phyloP scores from a whole-genome alignment of 1,140 invertebrate species.

The Tetramorium alpestre region DNA sequence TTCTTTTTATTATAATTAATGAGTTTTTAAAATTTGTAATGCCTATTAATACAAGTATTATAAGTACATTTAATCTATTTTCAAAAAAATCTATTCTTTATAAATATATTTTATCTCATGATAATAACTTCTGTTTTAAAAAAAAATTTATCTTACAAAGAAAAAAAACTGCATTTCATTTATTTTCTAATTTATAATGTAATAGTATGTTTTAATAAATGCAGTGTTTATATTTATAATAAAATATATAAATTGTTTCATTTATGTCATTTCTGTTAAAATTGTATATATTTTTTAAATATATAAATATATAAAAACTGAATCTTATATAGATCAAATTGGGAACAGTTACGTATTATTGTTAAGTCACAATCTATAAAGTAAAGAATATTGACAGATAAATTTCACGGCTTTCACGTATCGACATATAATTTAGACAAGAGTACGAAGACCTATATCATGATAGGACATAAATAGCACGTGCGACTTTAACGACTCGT shows the following conservation, averaged over 20 bases:
- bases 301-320: not conserved
- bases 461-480: not conserved
- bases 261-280: not conserved
- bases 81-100: not conserved
- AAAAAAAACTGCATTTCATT: not conserved
- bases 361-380: not conserved
- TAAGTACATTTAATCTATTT: not conserved
- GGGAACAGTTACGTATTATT: not conserved
- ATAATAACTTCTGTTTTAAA: not conserved
- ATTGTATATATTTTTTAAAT: not conserved
- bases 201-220: not conserved
- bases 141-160: not conserved
- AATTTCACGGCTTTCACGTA: not conserved
- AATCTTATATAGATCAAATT: not conserved
- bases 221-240: not conserved
- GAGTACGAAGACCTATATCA: not conserved
- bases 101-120: not conserved
- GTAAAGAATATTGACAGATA: not conserved
- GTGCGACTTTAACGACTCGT: not conserved
- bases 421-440: constrained; percentile 19
- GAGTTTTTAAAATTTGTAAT: not conserved
- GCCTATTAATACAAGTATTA: not conserved
- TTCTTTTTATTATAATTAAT: not conserved
- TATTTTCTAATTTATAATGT: not conserved
- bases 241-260: not conserved